phyloP scores from a whole-genome alignment of 2,888 invertebrate species.

The Ceraclea dissimilis region DNA sequence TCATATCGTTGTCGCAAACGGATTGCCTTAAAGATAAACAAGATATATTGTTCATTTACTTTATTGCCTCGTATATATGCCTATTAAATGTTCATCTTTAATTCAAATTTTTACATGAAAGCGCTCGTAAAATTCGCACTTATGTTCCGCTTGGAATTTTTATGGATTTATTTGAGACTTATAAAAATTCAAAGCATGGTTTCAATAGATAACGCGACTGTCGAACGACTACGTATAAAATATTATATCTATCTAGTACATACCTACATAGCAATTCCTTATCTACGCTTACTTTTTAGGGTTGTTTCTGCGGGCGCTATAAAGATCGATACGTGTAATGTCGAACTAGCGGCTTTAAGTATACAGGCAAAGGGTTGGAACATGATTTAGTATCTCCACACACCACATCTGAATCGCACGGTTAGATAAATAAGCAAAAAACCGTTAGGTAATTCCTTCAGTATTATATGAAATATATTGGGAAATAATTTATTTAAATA shows the following conservation, averaged over 20 bases:
- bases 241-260: background rate
- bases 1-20: too few species aligned
- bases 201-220: slow-evolving; percentile 24
- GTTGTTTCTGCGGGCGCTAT: slow-evolving; percentile 12
- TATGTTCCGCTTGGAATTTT: slow-evolving; percentile 9
- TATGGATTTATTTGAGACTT: slow-evolving; percentile 18
- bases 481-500: too few species aligned
- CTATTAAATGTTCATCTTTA: slow-evolving; percentile 9
- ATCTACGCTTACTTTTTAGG: slow-evolving; percentile 3
- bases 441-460: too few species aligned
- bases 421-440: too few species aligned
- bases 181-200: slow-evolving; percentile 24
- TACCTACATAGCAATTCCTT: background rate
- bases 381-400: background rate
- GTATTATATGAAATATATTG: too few species aligned
- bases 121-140: slow-evolving; percentile 6
- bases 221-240: slow-evolving; percentile 9
- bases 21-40: background rate
- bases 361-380: slow-evolving; percentile 7
- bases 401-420: background rate
- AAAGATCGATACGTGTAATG: slow-evolving; percentile 16
- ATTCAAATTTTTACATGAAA: slow-evolving; percentile 13
- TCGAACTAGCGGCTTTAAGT: slow-evolving; percentile 6
- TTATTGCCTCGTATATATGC: slow-evolving; percentile 2
- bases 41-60: slow-evolving; percentile 8